phyloP scores from a whole-genome alignment of 1,140 invertebrate genomes.

The Pseudomyrmex flavicornis region DNA sequence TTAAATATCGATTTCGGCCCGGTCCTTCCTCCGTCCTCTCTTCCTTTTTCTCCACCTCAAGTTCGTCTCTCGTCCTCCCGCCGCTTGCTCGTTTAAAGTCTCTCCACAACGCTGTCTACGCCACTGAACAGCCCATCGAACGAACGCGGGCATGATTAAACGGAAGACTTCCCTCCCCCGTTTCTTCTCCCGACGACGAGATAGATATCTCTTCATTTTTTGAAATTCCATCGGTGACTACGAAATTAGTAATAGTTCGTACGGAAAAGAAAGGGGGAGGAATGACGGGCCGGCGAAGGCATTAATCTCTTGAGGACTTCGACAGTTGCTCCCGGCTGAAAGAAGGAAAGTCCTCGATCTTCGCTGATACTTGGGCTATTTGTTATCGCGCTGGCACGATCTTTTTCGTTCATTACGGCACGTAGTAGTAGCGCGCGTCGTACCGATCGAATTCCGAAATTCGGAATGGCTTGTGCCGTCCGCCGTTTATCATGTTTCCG shows the following conservation, averaged over 20 bases:
- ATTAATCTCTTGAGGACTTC: conserved; percentile 72
- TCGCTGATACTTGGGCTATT: conserved; percentile 64
- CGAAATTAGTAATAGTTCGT: conserved; percentile 67
- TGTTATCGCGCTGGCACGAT: conserved; percentile 65
- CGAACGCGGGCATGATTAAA: conserved; percentile 60
- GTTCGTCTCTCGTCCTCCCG: neutral
- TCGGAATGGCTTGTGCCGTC: conserved; percentile 8
- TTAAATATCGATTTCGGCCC: conserved; percentile 79
- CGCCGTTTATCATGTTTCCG: conserved; percentile 49
- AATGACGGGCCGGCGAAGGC: conserved; percentile 7
- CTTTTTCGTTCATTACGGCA: conserved; percentile 65
- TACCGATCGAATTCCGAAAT: conserved; percentile 59
- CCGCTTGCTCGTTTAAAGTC: conserved; percentile 39
- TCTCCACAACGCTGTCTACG: conserved; percentile 58
- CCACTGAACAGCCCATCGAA: conserved; percentile 40
- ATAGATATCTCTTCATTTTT: conserved; percentile 64
- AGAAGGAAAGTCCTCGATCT: conserved; percentile 69
- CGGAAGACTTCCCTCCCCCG: conserved; percentile 18
- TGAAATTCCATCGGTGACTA: conserved; percentile 61
- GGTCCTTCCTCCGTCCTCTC: conserved; percentile 57
- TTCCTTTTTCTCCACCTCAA: conserved; percentile 43
- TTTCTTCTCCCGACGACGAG: neutral
- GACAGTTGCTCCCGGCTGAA: conserved; percentile 66
- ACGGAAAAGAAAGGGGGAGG: neutral
- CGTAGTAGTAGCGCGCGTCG: conserved; percentile 9